phyloP scores from a whole-genome alignment of 2,888 invertebrate species.

The Ceriagrion tenellum region DNA sequence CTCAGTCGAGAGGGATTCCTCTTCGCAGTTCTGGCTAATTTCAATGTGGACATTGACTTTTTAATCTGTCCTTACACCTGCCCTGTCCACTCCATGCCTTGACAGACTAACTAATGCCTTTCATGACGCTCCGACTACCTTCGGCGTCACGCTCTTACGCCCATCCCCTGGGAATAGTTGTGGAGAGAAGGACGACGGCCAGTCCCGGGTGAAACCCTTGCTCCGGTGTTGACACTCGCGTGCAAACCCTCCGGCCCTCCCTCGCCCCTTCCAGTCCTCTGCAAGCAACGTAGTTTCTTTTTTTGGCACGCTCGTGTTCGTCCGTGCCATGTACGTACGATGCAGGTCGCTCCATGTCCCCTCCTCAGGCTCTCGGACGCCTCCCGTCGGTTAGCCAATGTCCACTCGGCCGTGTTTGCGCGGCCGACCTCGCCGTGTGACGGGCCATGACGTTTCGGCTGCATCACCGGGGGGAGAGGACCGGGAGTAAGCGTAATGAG shows the following conservation, averaged over 20 bases:
- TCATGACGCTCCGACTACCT: not conserved
- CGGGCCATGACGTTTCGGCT: constrained; percentile 54
- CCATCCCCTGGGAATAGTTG: not conserved
- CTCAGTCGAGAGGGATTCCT: not conserved
- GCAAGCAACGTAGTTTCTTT: not conserved
- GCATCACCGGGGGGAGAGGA: not conserved
- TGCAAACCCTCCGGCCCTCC: not conserved
- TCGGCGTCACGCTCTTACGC: not conserved
- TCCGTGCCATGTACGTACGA: constrained; percentile 10
- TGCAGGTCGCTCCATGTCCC: not conserved
- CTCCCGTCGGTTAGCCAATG: constrained; percentile 22
- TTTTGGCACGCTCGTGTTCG: constrained; percentile 43
- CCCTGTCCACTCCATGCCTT: not conserved
- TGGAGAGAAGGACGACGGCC: not conserved
- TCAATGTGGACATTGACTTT: not conserved
- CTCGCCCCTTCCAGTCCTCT: not conserved
- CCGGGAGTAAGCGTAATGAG: not conserved
- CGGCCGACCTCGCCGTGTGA: constrained; percentile 37
- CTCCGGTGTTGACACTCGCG: constrained; percentile 2
- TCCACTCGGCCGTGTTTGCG: constrained; percentile 51
- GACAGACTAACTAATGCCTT: not conserved
- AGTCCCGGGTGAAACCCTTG: not conserved
- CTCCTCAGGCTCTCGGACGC: not conserved
- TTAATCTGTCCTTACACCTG: constrained; percentile 3
- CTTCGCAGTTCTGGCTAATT: not conserved